Evolutionary conservation across 2,797 vertebrate genomes (phyloP).

Genomic region (Sebastes minor): DNA sequence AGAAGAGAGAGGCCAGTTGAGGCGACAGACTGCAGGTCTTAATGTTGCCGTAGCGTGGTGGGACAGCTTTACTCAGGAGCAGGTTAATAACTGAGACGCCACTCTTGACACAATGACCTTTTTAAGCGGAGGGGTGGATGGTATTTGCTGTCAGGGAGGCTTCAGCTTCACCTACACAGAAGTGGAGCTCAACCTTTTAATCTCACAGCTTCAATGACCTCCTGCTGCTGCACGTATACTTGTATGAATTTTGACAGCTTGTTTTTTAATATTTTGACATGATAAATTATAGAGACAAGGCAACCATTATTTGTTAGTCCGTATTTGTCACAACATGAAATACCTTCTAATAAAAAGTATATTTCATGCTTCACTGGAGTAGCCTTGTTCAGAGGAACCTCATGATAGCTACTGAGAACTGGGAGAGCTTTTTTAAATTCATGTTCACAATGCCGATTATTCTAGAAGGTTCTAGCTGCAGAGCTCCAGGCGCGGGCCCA

Average conservation of each 20-base stretch:
- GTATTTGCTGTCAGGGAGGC: background rate
- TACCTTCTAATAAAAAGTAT: background rate
- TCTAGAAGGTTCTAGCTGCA: background rate
- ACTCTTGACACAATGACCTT: constrained; percentile 34
- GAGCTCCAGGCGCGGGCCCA: background rate
- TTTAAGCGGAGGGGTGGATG: background rate
- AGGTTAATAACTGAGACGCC: background rate
- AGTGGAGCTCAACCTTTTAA: constrained; percentile 9
- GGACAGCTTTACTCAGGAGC: background rate
- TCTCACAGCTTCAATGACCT: background rate
- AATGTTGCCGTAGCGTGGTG: background rate
- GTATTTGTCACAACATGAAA: background rate
- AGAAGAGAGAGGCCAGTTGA: constrained; percentile 5
- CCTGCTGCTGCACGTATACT: background rate
- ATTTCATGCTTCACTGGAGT: background rate
- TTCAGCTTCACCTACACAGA: constrained; percentile 1
- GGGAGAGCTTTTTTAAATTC: background rate
- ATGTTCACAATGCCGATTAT: background rate
- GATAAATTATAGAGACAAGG: background rate
- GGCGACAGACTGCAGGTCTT: background rate
- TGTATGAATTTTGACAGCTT: background rate
- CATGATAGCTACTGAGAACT: background rate
- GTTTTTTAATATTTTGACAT: background rate
- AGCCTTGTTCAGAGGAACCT: background rate
- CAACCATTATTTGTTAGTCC: background rate